These are phyloP conservation scores for Vultur gryphus DNA, from an alignment of 2,797 vertebrate species.

Conservation along the genomic window DNA sequence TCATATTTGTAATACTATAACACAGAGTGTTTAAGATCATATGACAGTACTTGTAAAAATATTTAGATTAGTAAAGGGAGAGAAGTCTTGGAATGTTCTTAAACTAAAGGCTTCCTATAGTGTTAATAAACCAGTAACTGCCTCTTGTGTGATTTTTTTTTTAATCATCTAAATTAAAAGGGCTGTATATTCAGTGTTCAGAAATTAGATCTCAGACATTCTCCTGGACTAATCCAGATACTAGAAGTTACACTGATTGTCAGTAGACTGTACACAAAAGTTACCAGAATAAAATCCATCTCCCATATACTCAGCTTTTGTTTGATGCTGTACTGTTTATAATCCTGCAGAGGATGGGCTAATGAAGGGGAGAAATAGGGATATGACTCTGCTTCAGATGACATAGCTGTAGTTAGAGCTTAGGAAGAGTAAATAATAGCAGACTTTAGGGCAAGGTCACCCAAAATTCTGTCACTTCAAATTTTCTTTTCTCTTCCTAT, in stretches of 20 bases:
- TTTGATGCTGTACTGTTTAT: neutral
- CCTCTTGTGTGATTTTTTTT: neutral
- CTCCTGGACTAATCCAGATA: neutral
- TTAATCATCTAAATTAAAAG: neutral
- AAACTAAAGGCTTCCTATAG: slow-evolving; percentile 1
- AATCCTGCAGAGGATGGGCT: neutral
- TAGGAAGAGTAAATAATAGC: neutral
- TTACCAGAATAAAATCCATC: neutral
- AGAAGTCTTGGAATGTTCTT: neutral
- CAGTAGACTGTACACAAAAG: neutral
- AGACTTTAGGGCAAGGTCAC: neutral
- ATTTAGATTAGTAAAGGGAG: slow-evolving; percentile 25
- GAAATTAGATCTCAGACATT: neutral
- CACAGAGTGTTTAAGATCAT: slow-evolving; percentile 26
- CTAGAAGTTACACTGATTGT: neutral
- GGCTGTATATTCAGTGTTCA: neutral
- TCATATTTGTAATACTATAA: slow-evolving; percentile 44
- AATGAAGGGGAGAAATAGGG: neutral
- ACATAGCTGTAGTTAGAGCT: neutral
- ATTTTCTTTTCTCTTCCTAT: neutral
- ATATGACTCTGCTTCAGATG: neutral
- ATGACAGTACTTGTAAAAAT: slow-evolving; percentile 52
- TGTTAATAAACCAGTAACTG: neutral
- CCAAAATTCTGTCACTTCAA: neutral
- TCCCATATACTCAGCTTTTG: neutral